Evolutionary conservation across 2,797 vertebrate species (phyloP).

Genomic region (Myotis findleyi): DNA sequence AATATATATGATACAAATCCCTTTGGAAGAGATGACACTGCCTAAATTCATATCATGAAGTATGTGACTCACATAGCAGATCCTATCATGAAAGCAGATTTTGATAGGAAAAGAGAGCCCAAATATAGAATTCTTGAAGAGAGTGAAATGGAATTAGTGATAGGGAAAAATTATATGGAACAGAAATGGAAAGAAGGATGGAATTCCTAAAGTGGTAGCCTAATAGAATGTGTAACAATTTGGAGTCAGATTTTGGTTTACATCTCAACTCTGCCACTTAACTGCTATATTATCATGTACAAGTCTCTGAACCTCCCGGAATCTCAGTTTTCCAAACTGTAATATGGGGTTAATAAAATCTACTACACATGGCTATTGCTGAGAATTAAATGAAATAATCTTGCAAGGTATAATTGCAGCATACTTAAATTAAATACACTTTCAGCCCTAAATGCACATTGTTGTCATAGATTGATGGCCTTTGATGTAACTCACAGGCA

Average conservation of each 20-base stretch:
- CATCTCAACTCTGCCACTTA: background rate
- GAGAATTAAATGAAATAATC: slow-evolving; percentile 16
- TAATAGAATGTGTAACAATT: background rate
- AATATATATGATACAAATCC: slow-evolving; percentile 25
- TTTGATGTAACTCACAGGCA: background rate
- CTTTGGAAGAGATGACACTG: background rate
- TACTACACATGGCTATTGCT: background rate
- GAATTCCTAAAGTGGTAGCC: background rate
- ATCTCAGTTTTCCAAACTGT: background rate
- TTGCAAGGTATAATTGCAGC: background rate
- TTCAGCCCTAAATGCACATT: slow-evolving; percentile 8
- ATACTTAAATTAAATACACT: slow-evolving; percentile 4
- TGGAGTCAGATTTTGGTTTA: background rate
- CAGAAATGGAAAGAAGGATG: background rate
- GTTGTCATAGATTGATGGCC: background rate
- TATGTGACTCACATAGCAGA: background rate
- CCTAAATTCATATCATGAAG: slow-evolving; percentile 39
- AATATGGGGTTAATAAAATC: slow-evolving; percentile 3
- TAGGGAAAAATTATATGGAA: background rate
- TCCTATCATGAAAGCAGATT: background rate
- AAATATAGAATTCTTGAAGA: slow-evolving; percentile 40
- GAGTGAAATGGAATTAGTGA: background rate
- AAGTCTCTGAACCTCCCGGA: background rate
- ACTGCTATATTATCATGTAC: background rate
- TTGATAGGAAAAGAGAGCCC: slow-evolving; percentile 19